phyloP scores from a whole-genome alignment of 23 tunicate species.

The Botrylloides violaceus region DNA sequence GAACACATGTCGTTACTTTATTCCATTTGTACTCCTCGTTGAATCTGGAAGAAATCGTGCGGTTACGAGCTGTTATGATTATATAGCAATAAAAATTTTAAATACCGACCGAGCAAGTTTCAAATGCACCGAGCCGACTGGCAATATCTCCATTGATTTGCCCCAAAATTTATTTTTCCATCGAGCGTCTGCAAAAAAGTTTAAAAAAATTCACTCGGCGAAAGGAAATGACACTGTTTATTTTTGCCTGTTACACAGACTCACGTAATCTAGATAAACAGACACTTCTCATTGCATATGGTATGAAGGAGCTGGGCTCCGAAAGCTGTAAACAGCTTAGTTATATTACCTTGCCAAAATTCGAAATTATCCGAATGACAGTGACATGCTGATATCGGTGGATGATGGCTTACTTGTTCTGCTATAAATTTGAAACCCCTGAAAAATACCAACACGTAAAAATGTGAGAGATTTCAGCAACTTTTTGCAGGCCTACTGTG shows the following conservation, averaged over 20 bases:
- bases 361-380: constrained; percentile 49
- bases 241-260: too few species aligned
- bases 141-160: constrained; percentile 89
- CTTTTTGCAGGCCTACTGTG: too few species aligned
- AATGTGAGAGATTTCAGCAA: too few species aligned
- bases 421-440: constrained; percentile 75
- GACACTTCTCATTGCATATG: too few species aligned
- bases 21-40: constrained; percentile 61
- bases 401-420: constrained; percentile 98
- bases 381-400: constrained; percentile 88
- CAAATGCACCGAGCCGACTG: constrained; percentile 66
- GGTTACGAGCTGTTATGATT: neutral
- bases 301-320: too few species aligned
- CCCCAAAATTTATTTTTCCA: constrained; percentile 96
- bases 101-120: constrained; percentile 11
- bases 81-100: neutral
- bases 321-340: too few species aligned
- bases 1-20: constrained; percentile 89
- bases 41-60: constrained; percentile 34
- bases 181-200: constrained; percentile 49
- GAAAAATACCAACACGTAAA: too few species aligned
- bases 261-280: too few species aligned
- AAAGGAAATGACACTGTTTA: too few species aligned
- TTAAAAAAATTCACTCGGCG: too few species aligned
- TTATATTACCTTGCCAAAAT: constrained; percentile 97